Percentiles rank a stretch among this genome's conserved stretches.
phyloP scores from a whole-genome alignment of 2,888 invertebrate species.

The Microdon myrmicae region DNA sequence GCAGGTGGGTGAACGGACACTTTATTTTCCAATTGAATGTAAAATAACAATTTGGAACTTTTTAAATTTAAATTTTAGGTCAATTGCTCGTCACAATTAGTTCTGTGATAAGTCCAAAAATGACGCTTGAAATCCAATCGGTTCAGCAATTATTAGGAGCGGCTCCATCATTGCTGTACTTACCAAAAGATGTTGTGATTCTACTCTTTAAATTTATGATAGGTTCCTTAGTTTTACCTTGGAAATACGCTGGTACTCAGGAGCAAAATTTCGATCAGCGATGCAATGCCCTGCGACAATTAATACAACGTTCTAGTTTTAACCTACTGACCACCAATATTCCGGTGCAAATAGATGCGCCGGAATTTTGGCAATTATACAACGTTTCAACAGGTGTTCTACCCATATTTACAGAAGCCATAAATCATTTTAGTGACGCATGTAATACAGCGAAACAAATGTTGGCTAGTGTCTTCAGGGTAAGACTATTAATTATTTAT shows the following conservation, averaged over 20 bases:
- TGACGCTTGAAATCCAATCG: constrained; percentile 63
- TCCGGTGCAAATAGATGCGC: constrained; percentile 52
- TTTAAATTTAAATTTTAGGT: constrained; percentile 36
- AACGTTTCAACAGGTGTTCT: constrained; percentile 60
- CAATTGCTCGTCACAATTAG: constrained; percentile 65
- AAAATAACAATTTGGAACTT: no score
- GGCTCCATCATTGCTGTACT: constrained; percentile 60
- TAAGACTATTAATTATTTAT: no score
- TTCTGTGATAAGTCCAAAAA: constrained; percentile 66
- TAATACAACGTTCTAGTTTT: constrained; percentile 61
- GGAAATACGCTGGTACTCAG: constrained; percentile 61
- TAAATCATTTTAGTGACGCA: constrained; percentile 64
- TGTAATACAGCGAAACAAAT: constrained; percentile 64
- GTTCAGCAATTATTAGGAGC: constrained; percentile 63
- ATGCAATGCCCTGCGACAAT: constrained; percentile 61
- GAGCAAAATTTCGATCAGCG: constrained; percentile 64
- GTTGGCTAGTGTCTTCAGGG: constrained; percentile 64
- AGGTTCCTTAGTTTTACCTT: constrained; percentile 65
- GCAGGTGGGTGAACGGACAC: constrained; percentile 61
- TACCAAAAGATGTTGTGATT: constrained; percentile 62
- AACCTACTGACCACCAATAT: constrained; percentile 62
- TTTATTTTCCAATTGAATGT: no score
- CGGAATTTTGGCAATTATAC: constrained; percentile 61
- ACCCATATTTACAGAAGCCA: constrained; percentile 61
- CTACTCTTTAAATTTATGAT: constrained; percentile 64